Evolutionary conservation across 2,797 vertebrate species (phyloP), one percentile per base, ranked within the genome.

Genomic region (Myoxocephalus aenaeus): DNA sequence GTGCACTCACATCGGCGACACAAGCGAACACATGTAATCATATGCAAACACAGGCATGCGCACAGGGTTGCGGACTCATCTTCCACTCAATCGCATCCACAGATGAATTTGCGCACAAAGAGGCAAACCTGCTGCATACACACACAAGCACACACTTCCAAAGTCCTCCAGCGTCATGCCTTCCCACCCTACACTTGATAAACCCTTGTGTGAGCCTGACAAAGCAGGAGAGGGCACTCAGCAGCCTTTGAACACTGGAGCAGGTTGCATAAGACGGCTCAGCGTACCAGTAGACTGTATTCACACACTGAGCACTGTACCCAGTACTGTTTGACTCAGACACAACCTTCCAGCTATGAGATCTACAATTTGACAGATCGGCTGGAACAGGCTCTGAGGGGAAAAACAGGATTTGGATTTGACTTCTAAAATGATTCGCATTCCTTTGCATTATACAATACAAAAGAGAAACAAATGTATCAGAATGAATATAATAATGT

Each of bases 171-270:
- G 73, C 51, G 75, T 85, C 83, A 87, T 81, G 74, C 81, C 84
- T 84, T 92, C 85, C 85, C 77, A 79, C 65, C 71, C 67, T 69
- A 86, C 86, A 91, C 92, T 88, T 90, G 84, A 92, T 87, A 77
- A 86, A 89, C 86, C 81, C 90, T 91, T 87, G 80, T 92, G 87
- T 80, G 84, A 90, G 92, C 77, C 86, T 92, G 89, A 92, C 83
- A 70, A 90, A 89, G 91, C 89, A 91, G 91, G 83, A 90, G 91
- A 93, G 87, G 89, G 83, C 86, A 87, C 89, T 93, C 88, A 89
- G 86, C 77, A 87, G 89, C 87, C 90, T 92, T 89, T 93, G 90
- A 93, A 90, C 86, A 81, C 81, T 87, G 70, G 68, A 90, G 86
- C 84, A 71, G 73, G 85, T 89, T 89, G 86, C 87, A 86, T 85